Base-by-base conservation (phyloP, 2,888 invertebrate species). In the Cerastis rubricosa region DNA sequence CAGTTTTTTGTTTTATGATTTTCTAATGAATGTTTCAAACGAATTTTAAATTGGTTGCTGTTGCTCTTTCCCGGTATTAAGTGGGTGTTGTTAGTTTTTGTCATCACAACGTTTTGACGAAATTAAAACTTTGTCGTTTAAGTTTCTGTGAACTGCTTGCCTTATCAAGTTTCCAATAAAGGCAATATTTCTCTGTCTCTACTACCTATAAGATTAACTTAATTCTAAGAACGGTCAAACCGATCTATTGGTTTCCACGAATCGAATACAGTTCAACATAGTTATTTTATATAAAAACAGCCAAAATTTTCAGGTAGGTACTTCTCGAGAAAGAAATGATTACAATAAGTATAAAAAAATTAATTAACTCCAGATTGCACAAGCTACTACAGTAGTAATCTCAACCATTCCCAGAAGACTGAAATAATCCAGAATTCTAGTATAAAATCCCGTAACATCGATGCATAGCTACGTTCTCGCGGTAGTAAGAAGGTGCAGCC, bases 1-100 rank as follows among this genome's bases (percentile, higher is more conserved):
- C 77, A 83, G 80, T 85, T 83, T 88, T 88, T 85, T 89, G 84
- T 86, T 87, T 81, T 79, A 80, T 76, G 19, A n/a, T 75, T 65
- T 75, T 65, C 35, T 74, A 82, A 83, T 86, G 61, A 74, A 81
- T 64, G 65, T 77, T 78, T 71, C 14, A 25, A 64, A 71, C 8
- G 65, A 76, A 69, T 74, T 80, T 79, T 57, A 68, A 66, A 70
- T 71, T 69, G 40, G 14, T 65, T 54, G n/a, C 9, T 54, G 51
- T 76, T 45, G 51, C 4, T 66, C 67, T 54, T 72, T 49, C 17
- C 0, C 0, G 0, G n/a, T 57, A 25, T 5, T 5, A 40, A 14
- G 45, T 54, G 43, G 25, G 14, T 40, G 54, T 57, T 78, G 78
- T 78, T 68, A 11, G 35, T 25, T 67, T 61, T 45, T 35, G 29